phyloP scores from a whole-genome alignment of 2,797 vertebrate species.

The Onychomys arenicola region DNA sequence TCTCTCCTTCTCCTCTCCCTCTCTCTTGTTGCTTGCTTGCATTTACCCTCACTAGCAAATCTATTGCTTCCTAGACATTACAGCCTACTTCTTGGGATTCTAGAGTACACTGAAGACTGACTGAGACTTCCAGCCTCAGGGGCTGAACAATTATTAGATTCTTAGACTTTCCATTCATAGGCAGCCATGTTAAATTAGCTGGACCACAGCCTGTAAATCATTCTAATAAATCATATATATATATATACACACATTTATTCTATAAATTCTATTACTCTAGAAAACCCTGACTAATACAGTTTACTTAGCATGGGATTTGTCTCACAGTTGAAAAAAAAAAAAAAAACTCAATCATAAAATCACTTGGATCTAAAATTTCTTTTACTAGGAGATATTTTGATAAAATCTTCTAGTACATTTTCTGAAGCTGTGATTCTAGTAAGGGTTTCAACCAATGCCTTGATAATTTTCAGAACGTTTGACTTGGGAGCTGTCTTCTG shows the following conservation, averaged over 20 bases:
- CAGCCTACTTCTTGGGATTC: neutral
- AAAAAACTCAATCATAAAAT: constrained; percentile 33
- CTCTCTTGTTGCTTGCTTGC: neutral
- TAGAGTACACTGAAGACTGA: neutral
- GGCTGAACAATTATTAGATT: neutral
- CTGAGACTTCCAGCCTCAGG: neutral
- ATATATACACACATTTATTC: neutral
- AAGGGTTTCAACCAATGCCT: constrained; percentile 51
- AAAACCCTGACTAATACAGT: neutral
- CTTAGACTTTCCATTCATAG: neutral
- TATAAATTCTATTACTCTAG: neutral
- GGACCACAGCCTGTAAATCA: neutral
- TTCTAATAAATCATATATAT: neutral
- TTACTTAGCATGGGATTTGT: constrained; percentile 10
- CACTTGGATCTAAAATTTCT: constrained; percentile 30
- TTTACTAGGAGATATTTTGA: constrained; percentile 42
- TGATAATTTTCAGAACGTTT: neutral
- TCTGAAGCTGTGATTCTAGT: neutral
- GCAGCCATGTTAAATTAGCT: neutral
- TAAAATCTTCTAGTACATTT: constrained; percentile 44
- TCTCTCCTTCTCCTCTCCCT: neutral
- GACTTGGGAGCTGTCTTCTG: constrained; percentile 3
- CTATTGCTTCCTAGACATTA: neutral
- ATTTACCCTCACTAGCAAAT: neutral
- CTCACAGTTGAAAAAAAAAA: neutral